A percentile compares a stretch with the other conserved stretches of the same genome.
phyloP scores from a whole-genome alignment of 2,888 invertebrate genomes.

The Odontomyia ornata region DNA sequence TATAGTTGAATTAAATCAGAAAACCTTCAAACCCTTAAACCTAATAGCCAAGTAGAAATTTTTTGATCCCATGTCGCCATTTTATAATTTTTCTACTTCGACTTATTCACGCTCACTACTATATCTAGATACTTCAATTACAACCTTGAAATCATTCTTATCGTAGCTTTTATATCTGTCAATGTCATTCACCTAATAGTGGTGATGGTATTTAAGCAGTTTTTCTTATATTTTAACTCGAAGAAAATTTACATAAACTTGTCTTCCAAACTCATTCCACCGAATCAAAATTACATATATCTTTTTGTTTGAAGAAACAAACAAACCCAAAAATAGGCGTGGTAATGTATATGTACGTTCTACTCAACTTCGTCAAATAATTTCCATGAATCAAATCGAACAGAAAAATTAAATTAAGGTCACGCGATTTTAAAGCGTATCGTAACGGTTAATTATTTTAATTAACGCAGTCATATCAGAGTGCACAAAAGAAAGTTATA shows the following conservation, averaged over 20 bases:
- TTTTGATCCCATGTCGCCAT: background rate
- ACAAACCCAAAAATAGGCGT: background rate
- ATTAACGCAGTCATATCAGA: background rate
- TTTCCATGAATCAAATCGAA: background rate
- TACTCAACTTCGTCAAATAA: background rate
- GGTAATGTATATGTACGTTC: slow-evolving; percentile 7
- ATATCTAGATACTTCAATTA: slow-evolving; percentile 24
- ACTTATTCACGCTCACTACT: background rate
- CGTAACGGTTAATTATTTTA: slow-evolving; percentile 23
- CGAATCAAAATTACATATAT: background rate
- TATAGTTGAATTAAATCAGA: background rate
- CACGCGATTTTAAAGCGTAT: slow-evolving; percentile 23
- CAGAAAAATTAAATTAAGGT: slow-evolving; percentile 33
- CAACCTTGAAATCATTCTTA: slow-evolving; percentile 30
- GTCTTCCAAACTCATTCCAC: background rate
- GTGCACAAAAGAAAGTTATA: slow-evolving; percentile 19
- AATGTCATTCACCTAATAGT: slow-evolving; percentile 36
- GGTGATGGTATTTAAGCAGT: slow-evolving; percentile 16
- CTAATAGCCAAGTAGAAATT: no score
- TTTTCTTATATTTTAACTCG: slow-evolving; percentile 14
- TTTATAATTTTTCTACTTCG: background rate
- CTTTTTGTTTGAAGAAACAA: background rate
- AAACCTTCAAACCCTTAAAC: background rate
- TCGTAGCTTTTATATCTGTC: slow-evolving; percentile 17
- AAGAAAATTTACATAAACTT: slow-evolving; percentile 14